These are phyloP conservation scores for Torymus tubicola DNA, from an alignment of 2,888 invertebrate species.

Conservation along the genomic window DNA sequence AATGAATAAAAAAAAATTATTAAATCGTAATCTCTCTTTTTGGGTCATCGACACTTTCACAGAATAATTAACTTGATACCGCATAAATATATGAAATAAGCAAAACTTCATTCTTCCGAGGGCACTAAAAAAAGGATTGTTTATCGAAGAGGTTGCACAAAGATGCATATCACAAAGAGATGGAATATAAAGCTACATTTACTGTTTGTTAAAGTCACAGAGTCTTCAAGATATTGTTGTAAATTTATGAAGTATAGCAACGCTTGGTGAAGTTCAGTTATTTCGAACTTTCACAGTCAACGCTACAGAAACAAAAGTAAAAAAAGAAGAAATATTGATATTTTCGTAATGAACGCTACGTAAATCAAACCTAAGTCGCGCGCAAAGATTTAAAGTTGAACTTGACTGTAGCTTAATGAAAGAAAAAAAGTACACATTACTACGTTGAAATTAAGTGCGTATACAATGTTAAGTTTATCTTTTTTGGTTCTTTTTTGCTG, in stretches of 20 bases:
- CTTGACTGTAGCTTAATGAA: slow-evolving; percentile 39
- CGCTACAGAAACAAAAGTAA: slow-evolving; percentile 34
- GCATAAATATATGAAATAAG: slow-evolving; percentile 24
- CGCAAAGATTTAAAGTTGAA: slow-evolving; percentile 45
- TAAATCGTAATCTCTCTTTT: slow-evolving; percentile 40
- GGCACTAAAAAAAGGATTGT: slow-evolving; percentile 41
- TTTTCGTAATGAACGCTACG: slow-evolving; percentile 54
- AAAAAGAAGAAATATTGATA: slow-evolving; percentile 35
- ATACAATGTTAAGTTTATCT: slow-evolving; percentile 43
- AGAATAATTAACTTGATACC: slow-evolving; percentile 37
- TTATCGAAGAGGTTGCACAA: slow-evolving; percentile 44
- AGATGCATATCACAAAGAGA: slow-evolving; percentile 52
- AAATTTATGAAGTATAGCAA: slow-evolving; percentile 45
- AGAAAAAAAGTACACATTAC: slow-evolving; percentile 22
- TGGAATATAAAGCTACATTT: slow-evolving; percentile 45
- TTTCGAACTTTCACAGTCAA: slow-evolving; percentile 31
- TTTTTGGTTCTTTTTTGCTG: slow-evolving; percentile 48
- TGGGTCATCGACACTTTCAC: slow-evolving; percentile 51
- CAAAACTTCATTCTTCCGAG: slow-evolving; percentile 36
- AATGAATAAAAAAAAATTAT: slow-evolving; percentile 27
- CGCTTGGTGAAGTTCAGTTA: slow-evolving; percentile 51
- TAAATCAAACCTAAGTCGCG: slow-evolving; percentile 52
- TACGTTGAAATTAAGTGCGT: slow-evolving; percentile 51
- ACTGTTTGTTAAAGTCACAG: slow-evolving; percentile 56
- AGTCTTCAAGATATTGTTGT: slow-evolving; percentile 56